phyloP scores from a whole-genome alignment of 1,140 invertebrate species.

The Bombus polaris region DNA sequence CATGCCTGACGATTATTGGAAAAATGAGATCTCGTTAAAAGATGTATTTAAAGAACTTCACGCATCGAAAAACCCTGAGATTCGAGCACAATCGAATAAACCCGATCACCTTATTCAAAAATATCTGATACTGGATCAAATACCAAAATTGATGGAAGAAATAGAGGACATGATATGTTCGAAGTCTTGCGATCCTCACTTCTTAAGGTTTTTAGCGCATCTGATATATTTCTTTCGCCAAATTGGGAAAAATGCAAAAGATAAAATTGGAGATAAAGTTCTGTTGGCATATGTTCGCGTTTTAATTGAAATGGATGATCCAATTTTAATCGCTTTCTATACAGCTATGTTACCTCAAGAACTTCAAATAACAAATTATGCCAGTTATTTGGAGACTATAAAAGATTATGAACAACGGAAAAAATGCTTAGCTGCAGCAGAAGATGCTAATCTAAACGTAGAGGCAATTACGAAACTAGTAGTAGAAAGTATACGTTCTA shows the following conservation, averaged over 20 bases:
- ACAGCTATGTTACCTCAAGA: constrained; percentile 88
- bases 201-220: constrained; percentile 92
- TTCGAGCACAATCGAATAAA: constrained; percentile 83
- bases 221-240: constrained; percentile 91
- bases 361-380: constrained; percentile 90
- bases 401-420: constrained; percentile 85
- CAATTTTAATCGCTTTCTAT: constrained; percentile 93
- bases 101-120: constrained; percentile 89
- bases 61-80: constrained; percentile 82
- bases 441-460: constrained; percentile 91
- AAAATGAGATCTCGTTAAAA: constrained; percentile 88
- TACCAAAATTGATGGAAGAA: constrained; percentile 85
- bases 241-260: constrained; percentile 87
- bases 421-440: constrained; percentile 86
- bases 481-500: constrained; percentile 89
- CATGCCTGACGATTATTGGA: constrained; percentile 91
- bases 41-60: constrained; percentile 88
- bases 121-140: constrained; percentile 89
- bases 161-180: constrained; percentile 82
- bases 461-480: constrained; percentile 91
- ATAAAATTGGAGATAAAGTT: constrained; percentile 88
- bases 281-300: constrained; percentile 88
- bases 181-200: constrained; percentile 82
- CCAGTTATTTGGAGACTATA: constrained; percentile 89
- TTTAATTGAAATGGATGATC: constrained; percentile 88